Conservation (phyloP, 1,140 invertebrate species). For the Lycorma delicatula region DNA sequence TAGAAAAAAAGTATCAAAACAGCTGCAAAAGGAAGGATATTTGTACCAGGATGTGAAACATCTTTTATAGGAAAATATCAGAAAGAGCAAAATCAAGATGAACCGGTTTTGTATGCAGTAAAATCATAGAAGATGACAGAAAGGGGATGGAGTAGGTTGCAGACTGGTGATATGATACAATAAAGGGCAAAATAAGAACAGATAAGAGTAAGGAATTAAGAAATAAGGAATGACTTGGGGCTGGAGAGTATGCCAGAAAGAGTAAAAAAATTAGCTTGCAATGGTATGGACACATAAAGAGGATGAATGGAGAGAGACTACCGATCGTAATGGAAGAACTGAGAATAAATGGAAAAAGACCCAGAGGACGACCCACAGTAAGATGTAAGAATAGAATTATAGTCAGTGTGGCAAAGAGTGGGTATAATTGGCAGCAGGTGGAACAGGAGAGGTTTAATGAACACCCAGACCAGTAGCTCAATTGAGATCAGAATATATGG, state of each 20-base stretch:
- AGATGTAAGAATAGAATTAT: not conserved
- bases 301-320: not conserved
- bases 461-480: too few species aligned
- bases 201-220: not conserved
- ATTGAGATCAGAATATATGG: too few species aligned
- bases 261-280: not conserved
- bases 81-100: not conserved
- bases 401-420: too few species aligned
- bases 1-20: not conserved
- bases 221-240: not conserved
- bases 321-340: not conserved
- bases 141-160: not conserved
- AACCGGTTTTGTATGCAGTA: not conserved
- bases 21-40: not conserved
- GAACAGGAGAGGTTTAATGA: too few species aligned
- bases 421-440: too few species aligned
- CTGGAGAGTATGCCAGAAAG: not conserved
- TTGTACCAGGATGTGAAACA: not conserved
- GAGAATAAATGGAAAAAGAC: not conserved
- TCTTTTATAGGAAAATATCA: not conserved
- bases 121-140: not conserved
- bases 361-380: not conserved
- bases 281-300: not conserved
- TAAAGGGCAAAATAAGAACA: not conserved
- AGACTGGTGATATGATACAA: not conserved